Base-by-base conservation (phyloP, 2,888 invertebrate genomes). In the Philereme vetulata region DNA sequence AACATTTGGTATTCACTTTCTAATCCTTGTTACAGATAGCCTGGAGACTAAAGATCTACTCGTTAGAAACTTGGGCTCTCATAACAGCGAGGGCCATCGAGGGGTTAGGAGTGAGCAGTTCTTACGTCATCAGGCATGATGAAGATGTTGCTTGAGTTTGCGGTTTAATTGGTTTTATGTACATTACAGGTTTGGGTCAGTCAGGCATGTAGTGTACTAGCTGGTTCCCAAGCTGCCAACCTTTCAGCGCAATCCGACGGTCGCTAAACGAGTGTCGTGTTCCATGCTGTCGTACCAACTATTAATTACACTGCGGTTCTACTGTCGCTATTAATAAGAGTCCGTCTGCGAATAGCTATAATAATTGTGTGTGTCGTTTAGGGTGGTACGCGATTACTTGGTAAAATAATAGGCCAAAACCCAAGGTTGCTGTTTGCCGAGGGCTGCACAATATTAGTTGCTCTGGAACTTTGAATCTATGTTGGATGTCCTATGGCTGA, bases 61-160 rank as follows among this genome's bases (percentile, higher is more conserved):
- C 92, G 0, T 86, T 88, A 0, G 83, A 85, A 21, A 86, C 87
- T 0, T 91, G 92, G 92, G 90, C 90, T 0, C 71, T 92, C 0
- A 90, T 92, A 54, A 81, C 85, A 0, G 92, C 92, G 0, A 76
- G 92, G 7, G 90, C 85, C 0, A 82, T 90, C 5, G 77, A 90
- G 5, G 92, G 92, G 0, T 68, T 91, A 0, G 90, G 91, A 0
- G 88, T 89, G 0, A 85, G 86, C 36, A 90, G 92, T 0, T 84
- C 86, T 11, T 92, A 90, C 64, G 90, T 91, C 0, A 92, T 92
- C 21, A 1, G 21, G 1, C 21, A 21, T 21, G 21, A 21, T 21
- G 21, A 21, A 1, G 2, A 21, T 21, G 21, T 1, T 21, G 2
- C 21, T 21, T 21, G 21, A 21, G 21, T 21, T 21, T 21, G 21